Base-by-base conservation (phyloP, 30 jellyfish, hydroid and myxozoan species). In the Pelagia noctiluca region DNA sequence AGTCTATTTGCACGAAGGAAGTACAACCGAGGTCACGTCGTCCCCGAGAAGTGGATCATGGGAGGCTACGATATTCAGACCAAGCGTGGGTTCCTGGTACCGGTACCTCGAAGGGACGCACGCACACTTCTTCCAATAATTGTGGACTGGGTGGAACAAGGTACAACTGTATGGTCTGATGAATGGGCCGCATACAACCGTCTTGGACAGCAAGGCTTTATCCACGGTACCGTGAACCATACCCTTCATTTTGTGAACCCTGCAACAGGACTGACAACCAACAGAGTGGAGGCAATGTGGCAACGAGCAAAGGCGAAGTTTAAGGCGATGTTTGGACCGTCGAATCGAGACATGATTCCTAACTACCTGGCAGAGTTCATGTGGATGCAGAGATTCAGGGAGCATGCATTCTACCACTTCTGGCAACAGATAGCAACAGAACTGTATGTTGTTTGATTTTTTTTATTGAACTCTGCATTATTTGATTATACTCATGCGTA, bases 1-100 rank as follows among this genome's bases (percentile, higher is more conserved):
- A 60, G 71, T 23, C 71, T 80, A 38, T 80, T 80, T 80, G 80
- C 75, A 24, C 35, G 87, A 34, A 52, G 83, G 50, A 80, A 80
- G 24, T 80, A 80, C 37, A 65, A 80, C 88, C 78, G 90, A 18
- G 90, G 90, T 21, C 75, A 71, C 53, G 13, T 80, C 26, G 83
- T 62, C 18, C 25, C 42, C 28, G 87, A n/a, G n/a, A n/a, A n/a
- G n/a, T n/a, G n/a, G n/a, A n/a, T n/a, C n/a, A n/a, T n/a, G n/a
- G n/a, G n/a, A 80, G 70, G 73, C 8, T 80, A 80, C 29, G 87
- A 80, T 1, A 36, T 46, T 21, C 74, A 36, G 47, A 36, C 47
- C 19, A 80, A 80, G 68, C 22, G 21, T 0, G 90, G 90, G 50
- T 64, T 80, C 70, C 87, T 62, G 50, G 69, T 80, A 0, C 86